Base-by-base conservation (phyloP, 2,888 invertebrate genomes). In the Pollenia amentaria region DNA sequence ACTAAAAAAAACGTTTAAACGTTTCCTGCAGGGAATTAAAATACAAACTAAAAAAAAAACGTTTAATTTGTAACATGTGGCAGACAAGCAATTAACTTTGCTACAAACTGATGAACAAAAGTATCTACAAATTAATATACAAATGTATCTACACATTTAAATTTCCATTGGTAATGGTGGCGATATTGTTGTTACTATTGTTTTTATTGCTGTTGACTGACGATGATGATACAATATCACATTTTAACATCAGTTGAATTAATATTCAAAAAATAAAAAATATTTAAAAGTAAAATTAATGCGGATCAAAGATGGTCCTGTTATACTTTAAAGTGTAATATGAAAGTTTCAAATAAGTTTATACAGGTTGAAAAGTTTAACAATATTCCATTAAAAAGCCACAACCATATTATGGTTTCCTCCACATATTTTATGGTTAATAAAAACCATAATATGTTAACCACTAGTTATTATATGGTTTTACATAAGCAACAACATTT, bases 41-140 rank as follows among this genome's bases (percentile, higher is more conserved):
- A 29, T 29, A 29, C 16, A 3, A 48, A 7, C 16, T 48, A 55
- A 44, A 44, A 60, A 76, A 44, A 60, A 76, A n/a, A 40, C 40
- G 14, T 70, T 80, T 73, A 72, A 81, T 65, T 81, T 81, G 73
- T 57, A 81, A 65, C 81, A 81, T 77, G 83, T 83, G 77, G 82
- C 53, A 75, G n/a, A 40, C 48, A 60, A 62, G 44, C 42, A 53
- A 53, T 70, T 70, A 62, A 55, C 21, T 40, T 64, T 62, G 40
- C 40, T 21, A n/a, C 42, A 7, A n/a, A 80, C 51, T 53, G n/a
- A 51, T 40, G 44, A 6, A 79, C 21, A 80, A 51, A 80, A 29
- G 42, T 48, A 57, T 48, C 16, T 69, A 40, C 40, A 70, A 38
- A 73, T 38, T 81, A 21, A 51, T 44, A 65, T 40, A 60, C 21